phyloP scores from a whole-genome alignment of 2,113 vertebrate genomes.

The Empidonax traillii region DNA sequence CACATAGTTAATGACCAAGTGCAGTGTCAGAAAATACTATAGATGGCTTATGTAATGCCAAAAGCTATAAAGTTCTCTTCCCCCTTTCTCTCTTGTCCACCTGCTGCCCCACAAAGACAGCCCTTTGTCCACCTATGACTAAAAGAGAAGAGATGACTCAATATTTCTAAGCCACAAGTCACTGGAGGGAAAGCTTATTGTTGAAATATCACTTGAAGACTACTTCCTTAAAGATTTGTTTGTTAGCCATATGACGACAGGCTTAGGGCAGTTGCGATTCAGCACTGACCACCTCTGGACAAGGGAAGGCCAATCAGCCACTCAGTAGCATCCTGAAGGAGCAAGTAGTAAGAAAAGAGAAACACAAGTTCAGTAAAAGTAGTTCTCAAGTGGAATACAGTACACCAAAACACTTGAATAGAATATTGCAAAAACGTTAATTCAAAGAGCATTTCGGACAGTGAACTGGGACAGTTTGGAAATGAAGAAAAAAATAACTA shows the following conservation, averaged over 20 bases:
- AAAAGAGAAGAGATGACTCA: neutral
- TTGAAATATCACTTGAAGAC: neutral
- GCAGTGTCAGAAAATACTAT: neutral
- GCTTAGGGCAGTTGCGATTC: neutral
- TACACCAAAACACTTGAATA: neutral
- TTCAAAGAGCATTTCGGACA: neutral
- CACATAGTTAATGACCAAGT: neutral
- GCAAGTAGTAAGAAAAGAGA: neutral
- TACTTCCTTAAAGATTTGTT: neutral
- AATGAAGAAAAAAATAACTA: neutral
- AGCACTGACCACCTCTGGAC: neutral
- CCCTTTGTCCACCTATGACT: neutral
- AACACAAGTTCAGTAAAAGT: neutral
- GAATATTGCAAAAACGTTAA: neutral
- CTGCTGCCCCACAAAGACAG: neutral
- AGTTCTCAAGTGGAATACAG: neutral
- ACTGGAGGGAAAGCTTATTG: neutral
- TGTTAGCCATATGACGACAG: neutral
- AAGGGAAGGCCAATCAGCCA: neutral
- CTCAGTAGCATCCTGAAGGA: neutral
- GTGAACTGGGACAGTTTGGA: neutral
- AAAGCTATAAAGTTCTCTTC: neutral
- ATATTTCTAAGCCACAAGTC: neutral
- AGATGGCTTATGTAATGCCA: neutral
- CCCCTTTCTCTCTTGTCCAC: neutral